Conservation (phyloP, 2,113 vertebrate species). For the Hydrolagus affinis region DNA sequence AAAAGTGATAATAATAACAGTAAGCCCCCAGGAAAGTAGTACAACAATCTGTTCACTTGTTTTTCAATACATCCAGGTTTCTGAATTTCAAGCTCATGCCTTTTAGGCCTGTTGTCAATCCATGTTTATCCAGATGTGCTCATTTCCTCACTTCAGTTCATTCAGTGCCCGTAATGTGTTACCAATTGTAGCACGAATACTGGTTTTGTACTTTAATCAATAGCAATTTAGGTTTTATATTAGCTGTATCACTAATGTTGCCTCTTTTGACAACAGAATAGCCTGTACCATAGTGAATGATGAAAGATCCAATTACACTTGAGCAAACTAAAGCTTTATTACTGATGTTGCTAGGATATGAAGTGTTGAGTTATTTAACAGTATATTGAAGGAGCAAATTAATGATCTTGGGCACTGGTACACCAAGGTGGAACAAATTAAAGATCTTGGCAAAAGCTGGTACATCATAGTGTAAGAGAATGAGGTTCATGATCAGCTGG, state of each 20-base stretch:
- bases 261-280: slow-evolving; percentile 26
- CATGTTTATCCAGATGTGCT: neutral
- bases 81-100: neutral
- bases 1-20: too few relatives aligned
- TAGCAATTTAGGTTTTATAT: slow-evolving; percentile 31
- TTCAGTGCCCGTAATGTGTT: neutral
- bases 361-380: slow-evolving; percentile 30
- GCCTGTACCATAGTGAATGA: slow-evolving; percentile 23
- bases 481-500: neutral
- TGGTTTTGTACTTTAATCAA: slow-evolving; percentile 16
- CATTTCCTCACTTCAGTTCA: slow-evolving; percentile 15
- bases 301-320: slow-evolving; percentile 27
- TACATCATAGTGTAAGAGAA: neutral
- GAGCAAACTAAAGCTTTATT: slow-evolving; percentile 32
- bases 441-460: slow-evolving; percentile 9
- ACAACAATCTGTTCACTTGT: neutral
- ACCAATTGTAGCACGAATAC: neutral
- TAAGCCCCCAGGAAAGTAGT: too few relatives aligned
- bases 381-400: slow-evolving; percentile 22
- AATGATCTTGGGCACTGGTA: slow-evolving; percentile 7
- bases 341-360: slow-evolving; percentile 30
- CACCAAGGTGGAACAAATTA: slow-evolving; percentile 22
- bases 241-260: slow-evolving; percentile 13
- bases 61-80: neutral
- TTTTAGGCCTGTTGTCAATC: neutral